A percentile compares a stretch with the other conserved stretches of the same genome.
Evolutionary conservation across 2,888 invertebrate species (phyloP).

Genomic region (Fissipunctia ypsillon): DNA sequence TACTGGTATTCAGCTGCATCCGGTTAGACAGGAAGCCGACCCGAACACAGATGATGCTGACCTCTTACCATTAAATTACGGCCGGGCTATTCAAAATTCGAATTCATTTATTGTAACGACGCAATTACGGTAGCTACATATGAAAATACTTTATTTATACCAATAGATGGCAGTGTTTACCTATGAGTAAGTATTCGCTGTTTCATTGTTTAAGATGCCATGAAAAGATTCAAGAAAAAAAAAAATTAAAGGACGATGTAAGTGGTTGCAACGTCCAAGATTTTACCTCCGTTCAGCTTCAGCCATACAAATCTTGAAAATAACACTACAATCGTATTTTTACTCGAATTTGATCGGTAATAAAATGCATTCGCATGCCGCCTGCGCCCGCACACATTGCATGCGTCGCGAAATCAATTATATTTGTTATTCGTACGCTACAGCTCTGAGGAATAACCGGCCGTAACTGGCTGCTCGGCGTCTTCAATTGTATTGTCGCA

Average conservation of each 20-base stretch:
- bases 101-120: neutral
- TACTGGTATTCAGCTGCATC: no score
- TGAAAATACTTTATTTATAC: neutral
- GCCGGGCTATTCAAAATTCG: neutral
- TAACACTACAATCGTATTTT: neutral
- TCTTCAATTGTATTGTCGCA: slow-evolving; percentile 33
- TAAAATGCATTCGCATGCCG: slow-evolving; percentile 26
- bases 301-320: neutral
- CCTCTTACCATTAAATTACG: neutral
- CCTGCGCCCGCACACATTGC: neutral
- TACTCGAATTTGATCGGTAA: slow-evolving; percentile 9
- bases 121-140: neutral
- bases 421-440: slow-evolving; percentile 14
- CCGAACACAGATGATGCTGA: no score
- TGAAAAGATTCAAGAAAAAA: neutral
- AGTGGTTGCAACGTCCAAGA: neutral
- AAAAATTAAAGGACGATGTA: no score
- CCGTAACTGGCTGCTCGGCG: neutral
- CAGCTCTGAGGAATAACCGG: slow-evolving; percentile 5
- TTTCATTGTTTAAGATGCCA: neutral
- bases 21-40: no score
- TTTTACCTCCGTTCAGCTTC: neutral
- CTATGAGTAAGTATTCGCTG: neutral
- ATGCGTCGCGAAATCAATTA: slow-evolving; percentile 31
- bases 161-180: neutral